A percentile compares a stretch with the other conserved stretches of the same genome.
Conservation (phyloP, 2,797 vertebrate genomes). For the Helarctos malayanus region DNA sequence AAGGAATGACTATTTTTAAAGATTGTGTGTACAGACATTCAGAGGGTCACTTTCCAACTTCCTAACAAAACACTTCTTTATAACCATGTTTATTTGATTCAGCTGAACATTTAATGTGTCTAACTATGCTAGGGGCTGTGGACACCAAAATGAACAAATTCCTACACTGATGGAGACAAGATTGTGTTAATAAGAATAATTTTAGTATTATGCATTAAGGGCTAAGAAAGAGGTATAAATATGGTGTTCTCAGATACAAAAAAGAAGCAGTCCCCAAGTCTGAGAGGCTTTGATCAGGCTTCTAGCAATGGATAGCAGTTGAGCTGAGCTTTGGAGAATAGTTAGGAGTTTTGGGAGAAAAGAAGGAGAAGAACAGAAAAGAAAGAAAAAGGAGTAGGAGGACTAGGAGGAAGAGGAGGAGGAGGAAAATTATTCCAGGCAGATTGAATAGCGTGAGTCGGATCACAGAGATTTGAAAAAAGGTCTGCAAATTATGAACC, state of each 20-base stretch:
- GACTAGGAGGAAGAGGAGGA: neutral
- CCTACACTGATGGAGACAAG: neutral
- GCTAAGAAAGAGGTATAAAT: neutral
- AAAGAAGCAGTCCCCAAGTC: neutral
- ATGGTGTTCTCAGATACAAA: neutral
- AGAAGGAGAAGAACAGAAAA: neutral
- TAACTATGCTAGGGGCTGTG: neutral
- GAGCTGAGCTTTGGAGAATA: neutral
- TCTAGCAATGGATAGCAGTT: neutral
- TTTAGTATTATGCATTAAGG: neutral
- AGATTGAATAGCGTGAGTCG: neutral
- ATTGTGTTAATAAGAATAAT: neutral
- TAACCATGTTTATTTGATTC: neutral
- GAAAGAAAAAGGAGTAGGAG: neutral
- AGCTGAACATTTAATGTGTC: neutral
- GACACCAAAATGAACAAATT: neutral
- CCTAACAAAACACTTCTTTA: neutral
- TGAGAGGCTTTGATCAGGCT: neutral
- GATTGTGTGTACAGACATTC: neutral
- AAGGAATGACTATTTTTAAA: constrained; percentile 2
- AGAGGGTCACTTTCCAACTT: neutral
- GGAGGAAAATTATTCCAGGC: neutral
- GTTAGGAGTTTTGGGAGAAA: neutral
- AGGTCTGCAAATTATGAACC: neutral
- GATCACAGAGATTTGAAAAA: neutral